Evolutionary conservation across 2,888 invertebrate species (phyloP), one percentile per base, ranked within the genome.

Genomic region (Lucinisca nassula): DNA sequence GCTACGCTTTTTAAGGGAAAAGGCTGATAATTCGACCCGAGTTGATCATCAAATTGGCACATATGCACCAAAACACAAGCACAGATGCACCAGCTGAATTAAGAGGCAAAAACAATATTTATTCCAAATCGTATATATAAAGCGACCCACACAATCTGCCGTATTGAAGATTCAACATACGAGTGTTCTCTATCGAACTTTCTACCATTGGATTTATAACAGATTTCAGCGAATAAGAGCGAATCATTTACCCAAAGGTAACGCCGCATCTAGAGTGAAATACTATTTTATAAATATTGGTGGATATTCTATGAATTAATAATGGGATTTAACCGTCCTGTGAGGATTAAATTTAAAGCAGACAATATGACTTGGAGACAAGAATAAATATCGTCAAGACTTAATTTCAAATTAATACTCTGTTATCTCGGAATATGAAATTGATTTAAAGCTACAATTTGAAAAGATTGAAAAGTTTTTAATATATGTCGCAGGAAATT

Each of bases 151-250:
- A n/a, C n/a, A n/a, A n/a, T n/a, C n/a, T n/a, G n/a, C n/a, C n/a
- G n/a, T n/a, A n/a, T n/a, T n/a, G n/a, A 51, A 51, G 51, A 51
- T 51, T 51, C 51, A 51, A 51, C 51, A 51, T n/a, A 21, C 17
- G 12, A 51, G 8, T 51, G 51, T n/a, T n/a, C 51, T 10, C 51
- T 51, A 51, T 51, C 51, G 51, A 51, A 17, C n/a, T 51, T 17
- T 51, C 51, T 51, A 14, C 8, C 21, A 4, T n/a, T n/a, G n/a
- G 51, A 17, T 4, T 51, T 21, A 51, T 51, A 51, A 51, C 51
- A n/a, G 30, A 61, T 61, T 61, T 61, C 61, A 61, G 61, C 14
- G 24, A 61, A 61, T 61, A 61, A 61, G 61, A 61, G 61, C 61
- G 30, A 30, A 61, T 61, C 61, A 14, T 61, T 61, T 30, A 61